These are phyloP conservation scores for Siniperca undulata DNA, from an alignment of 2,797 vertebrate genomes.

Conservation along the genomic window DNA sequence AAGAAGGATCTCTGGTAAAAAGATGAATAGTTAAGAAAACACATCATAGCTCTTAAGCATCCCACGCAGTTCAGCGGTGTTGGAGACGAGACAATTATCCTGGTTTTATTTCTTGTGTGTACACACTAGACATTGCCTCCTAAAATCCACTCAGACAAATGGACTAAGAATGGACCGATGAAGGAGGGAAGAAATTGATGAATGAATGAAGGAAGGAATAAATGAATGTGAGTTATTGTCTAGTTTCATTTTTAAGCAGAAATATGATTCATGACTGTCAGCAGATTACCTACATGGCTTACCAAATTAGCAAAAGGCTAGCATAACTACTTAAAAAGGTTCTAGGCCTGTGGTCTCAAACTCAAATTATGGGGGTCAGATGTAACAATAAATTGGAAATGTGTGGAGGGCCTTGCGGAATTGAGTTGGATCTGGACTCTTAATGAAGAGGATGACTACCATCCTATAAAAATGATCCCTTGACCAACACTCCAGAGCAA, in stretches of 20 bases:
- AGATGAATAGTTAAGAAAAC: conserved; percentile 21
- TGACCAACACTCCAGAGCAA: no score
- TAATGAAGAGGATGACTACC: no score
- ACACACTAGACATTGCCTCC: not conserved
- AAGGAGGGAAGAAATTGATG: not conserved
- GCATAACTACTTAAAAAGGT: not conserved
- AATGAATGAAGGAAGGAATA: conserved; percentile 3
- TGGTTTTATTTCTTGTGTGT: conserved; percentile 9
- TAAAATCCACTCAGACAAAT: conserved; percentile 5
- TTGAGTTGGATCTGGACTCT: not conserved
- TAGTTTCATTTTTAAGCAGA: not conserved
- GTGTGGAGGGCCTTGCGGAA: not conserved
- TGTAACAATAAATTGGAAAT: not conserved
- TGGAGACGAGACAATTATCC: not conserved
- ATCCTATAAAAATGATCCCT: no score
- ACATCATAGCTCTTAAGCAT: conserved; percentile 11
- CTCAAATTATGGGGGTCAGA: not conserved
- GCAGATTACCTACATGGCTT: not conserved
- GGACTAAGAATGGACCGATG: not conserved
- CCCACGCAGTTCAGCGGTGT: conserved; percentile 25
- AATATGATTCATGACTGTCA: conserved; percentile 9
- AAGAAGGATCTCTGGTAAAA: not conserved
- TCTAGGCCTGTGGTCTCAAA: not conserved
- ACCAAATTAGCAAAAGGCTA: not conserved
- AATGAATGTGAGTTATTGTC: not conserved